Evolutionary conservation across 1,140 invertebrate species (phyloP).

Genomic region (Stegodyphus mimosarum): DNA sequence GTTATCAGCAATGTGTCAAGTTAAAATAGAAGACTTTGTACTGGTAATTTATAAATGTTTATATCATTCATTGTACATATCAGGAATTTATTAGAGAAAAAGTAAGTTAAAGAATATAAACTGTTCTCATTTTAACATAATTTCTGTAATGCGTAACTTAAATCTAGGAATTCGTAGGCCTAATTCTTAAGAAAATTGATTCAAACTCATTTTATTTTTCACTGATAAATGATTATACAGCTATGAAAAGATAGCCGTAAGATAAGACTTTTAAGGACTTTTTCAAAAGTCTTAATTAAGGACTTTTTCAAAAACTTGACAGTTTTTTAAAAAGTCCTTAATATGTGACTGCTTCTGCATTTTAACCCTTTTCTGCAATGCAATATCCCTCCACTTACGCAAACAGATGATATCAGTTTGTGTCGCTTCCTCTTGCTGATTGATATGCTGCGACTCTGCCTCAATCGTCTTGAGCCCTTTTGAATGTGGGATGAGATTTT

Average conservation of each 20-base stretch:
- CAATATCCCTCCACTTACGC: neutral
- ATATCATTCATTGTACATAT: no score
- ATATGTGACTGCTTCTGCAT: neutral
- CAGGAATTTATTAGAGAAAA: neutral
- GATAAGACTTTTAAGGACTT: no score
- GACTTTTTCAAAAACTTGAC: no score
- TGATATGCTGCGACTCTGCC: constrained; percentile 2
- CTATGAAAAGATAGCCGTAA: neutral
- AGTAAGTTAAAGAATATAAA: neutral
- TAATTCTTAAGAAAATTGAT: neutral
- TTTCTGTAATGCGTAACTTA: neutral
- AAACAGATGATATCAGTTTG: neutral
- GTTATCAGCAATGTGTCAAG: no score
- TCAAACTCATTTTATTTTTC: neutral
- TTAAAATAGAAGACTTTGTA: no score
- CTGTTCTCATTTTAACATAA: neutral
- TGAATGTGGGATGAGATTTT: constrained; percentile 13
- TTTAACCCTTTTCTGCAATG: neutral
- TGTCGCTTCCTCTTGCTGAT: neutral
- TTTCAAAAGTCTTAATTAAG: no score
- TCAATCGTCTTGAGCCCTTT: neutral
- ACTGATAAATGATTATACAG: neutral
- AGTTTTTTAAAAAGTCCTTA: constrained; percentile 11
- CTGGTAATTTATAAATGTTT: no score
- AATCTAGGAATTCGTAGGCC: neutral